Evolutionary conservation across 2,797 vertebrate species (phyloP), one percentile per base, ranked within the genome.

Genomic region (Sorex maritimensis): DNA sequence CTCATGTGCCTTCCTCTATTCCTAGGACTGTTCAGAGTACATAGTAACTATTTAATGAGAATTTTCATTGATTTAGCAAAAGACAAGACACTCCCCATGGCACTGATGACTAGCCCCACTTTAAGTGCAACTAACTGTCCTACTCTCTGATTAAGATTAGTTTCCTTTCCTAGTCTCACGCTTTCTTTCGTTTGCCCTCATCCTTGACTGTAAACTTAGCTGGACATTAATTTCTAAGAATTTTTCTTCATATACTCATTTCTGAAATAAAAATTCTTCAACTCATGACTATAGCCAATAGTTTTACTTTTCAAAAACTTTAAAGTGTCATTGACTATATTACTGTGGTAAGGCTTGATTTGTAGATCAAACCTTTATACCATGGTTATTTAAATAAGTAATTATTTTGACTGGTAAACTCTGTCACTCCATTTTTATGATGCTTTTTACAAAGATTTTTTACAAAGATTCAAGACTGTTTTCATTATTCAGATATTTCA

Each of bases 111-210:
- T 19, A 55, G 17, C 46, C 61, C 72, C 49, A 15, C n/a, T 1
- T 0, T 68, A 30, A 81, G 19, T 23, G 41, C 24, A 58, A 69
- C 11, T 30, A 61, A 34, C 14, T 74, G 75, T 44, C 28, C n/a
- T 67, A 19, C 46, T 63, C 23, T 58, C 65, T 65, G 23, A 55
- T 34, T 41, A 55, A 28, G 15, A 79, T n/a, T 15, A 34, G 52
- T 86, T 90, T 91, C 30, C 88, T 23, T 69, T 78, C 49, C 55
- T 63, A 41, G 26, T 69, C n/a, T 80, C 67, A 67, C 52, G 24
- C 26, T 90, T 75, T 14, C 4, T 38, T 69, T 61, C 24, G 28
- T 63, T 81, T 67, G 34, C 4, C 26, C 49, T 0, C 26, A 34
- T 78, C 71, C 80, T 88, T 92, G 72, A 67, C 69, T 49, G 3